Percentiles rank a stretch among this genome's conserved stretches.
These are phyloP conservation scores for Tachystola acroxantha DNA, from an alignment of 2,888 invertebrate genomes.

Conservation along the genomic window DNA sequence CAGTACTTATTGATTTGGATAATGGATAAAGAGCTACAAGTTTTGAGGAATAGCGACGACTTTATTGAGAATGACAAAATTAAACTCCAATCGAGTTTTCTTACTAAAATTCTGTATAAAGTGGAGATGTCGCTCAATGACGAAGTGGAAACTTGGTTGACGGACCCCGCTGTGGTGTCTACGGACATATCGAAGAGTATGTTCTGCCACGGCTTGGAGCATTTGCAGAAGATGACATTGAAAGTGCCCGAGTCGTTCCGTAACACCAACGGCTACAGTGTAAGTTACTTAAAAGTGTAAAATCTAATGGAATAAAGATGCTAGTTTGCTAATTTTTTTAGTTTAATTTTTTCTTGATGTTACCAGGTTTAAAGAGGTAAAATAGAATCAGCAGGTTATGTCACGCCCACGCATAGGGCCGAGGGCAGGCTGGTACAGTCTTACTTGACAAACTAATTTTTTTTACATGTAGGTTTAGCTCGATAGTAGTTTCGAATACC, in stretches of 20 bases:
- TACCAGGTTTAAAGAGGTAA: too few species aligned
- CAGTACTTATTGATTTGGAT: slow-evolving; percentile 80
- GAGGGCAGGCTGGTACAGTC: too few species aligned
- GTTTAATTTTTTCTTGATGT: slow-evolving; percentile 24
- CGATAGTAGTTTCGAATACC: too few species aligned
- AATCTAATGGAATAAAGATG: slow-evolving; percentile 14
- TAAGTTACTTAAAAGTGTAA: slow-evolving; percentile 77
- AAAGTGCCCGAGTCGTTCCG: slow-evolving; percentile 76
- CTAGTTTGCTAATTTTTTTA: slow-evolving; percentile 18
- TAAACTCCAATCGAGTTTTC: slow-evolving; percentile 57
- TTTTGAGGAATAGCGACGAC: slow-evolving; percentile 51
- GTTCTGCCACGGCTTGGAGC: slow-evolving; percentile 71
- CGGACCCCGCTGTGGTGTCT: slow-evolving; percentile 69
- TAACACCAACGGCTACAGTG: slow-evolving; percentile 74
- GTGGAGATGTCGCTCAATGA: slow-evolving; percentile 59
- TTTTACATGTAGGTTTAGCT: too few species aligned
- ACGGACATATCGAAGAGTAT: slow-evolving; percentile 79
- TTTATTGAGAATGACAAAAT: slow-evolving; percentile 41
- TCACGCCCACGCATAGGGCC: too few species aligned
- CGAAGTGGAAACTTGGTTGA: slow-evolving; percentile 70
- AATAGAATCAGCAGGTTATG: background rate
- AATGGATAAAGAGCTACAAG: slow-evolving; percentile 78
- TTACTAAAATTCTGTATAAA: slow-evolving; percentile 79
- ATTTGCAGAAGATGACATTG: slow-evolving; percentile 74
- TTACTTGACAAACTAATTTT: too few species aligned